phyloP scores from a whole-genome alignment of 2,113 vertebrate species.

The Salvelinus namaycush region DNA sequence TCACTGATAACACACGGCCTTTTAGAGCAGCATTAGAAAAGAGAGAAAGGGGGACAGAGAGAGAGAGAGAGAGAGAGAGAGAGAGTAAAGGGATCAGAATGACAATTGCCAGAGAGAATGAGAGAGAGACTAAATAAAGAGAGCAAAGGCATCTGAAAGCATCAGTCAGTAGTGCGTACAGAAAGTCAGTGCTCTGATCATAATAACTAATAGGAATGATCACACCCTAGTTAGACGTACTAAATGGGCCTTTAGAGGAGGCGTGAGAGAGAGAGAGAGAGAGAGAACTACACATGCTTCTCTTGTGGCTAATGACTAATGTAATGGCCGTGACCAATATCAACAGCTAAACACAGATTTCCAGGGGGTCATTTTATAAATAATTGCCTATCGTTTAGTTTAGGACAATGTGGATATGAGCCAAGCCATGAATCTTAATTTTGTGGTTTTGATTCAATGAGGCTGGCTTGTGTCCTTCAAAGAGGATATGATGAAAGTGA shows the following conservation, averaged over 20 bases:
- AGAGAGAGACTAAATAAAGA: neutral
- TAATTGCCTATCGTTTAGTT: too few species aligned
- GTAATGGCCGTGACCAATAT: conserved; percentile 40
- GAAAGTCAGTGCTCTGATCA: neutral
- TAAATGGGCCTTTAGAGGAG: neutral
- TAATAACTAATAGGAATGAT: neutral
- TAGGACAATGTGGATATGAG: too few species aligned
- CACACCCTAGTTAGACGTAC: neutral
- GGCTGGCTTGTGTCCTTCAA: too few species aligned
- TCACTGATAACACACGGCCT: conserved; percentile 57
- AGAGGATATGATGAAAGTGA: too few species aligned
- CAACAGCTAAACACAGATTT: conserved; percentile 39
- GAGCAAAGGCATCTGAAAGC: neutral
- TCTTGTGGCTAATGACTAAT: conserved; percentile 9
- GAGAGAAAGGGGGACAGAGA: conserved; percentile 39
- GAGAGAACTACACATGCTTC: neutral
- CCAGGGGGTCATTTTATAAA: too few species aligned
- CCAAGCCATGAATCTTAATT: too few species aligned
- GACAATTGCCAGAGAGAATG: conserved; percentile 8
- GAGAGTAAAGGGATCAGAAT: neutral
- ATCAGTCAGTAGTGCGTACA: neutral
- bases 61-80: conserved; percentile 22
- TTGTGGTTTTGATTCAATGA: too few species aligned
- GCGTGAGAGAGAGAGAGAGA: conserved; percentile 3
- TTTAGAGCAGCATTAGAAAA: conserved; percentile 42